phyloP scores from a whole-genome alignment of 2,797 vertebrate species.

The Apogon talboti region DNA sequence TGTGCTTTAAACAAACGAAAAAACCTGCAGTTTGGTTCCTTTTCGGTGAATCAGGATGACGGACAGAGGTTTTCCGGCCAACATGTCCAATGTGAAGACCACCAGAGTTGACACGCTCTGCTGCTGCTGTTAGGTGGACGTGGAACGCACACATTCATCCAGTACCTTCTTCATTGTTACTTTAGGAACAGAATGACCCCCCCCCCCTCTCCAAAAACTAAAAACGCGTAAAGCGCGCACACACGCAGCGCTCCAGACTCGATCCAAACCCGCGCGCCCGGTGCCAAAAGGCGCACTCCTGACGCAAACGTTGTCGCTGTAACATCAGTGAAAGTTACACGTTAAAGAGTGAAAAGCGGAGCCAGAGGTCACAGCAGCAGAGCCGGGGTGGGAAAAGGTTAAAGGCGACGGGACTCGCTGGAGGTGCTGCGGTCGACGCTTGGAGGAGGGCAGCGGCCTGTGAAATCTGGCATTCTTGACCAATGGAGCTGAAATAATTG shows the following conservation, averaged over 20 bases:
- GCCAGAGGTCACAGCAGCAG: constrained; percentile 3
- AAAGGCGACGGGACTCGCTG: constrained; percentile 58
- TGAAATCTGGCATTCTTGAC: constrained; percentile 94
- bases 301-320: neutral
- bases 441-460: constrained; percentile 86
- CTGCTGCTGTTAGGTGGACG: no score
- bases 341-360: constrained; percentile 5
- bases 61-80: no score
- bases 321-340: neutral
- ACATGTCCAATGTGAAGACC: no score
- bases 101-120: no score
- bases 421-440: constrained; percentile 72
- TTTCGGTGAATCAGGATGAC: no score
- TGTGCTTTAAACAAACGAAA: constrained; percentile 15
- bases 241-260: no score
- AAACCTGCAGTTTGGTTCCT: neutral
- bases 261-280: no score
- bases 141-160: no score
- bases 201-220: no score
- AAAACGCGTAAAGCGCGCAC: no score
- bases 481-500: constrained; percentile 93
- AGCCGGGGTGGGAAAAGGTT: constrained; percentile 57
- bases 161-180: no score
- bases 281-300: neutral
- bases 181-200: no score